Evolutionary conservation across 2,113 vertebrate genomes (phyloP).

Genomic region (Siniperca knerii): DNA sequence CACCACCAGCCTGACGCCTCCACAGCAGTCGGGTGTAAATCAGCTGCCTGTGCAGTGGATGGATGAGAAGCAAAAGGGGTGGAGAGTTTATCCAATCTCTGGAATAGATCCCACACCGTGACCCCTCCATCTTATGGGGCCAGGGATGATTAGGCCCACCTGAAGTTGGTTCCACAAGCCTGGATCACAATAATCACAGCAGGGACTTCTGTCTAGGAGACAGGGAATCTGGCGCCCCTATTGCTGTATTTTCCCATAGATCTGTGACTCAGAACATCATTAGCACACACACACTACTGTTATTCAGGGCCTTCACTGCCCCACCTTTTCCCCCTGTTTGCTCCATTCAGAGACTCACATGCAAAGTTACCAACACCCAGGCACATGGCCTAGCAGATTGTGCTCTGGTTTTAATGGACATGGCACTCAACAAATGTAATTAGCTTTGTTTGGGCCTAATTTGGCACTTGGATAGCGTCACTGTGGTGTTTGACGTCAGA

Average conservation of each 20-base stretch:
- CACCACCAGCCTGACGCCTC: constrained; percentile 46
- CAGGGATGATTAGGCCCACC: constrained; percentile 9
- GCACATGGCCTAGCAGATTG: constrained; percentile 13
- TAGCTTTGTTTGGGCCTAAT: constrained; percentile 14
- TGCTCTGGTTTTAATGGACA: constrained; percentile 28
- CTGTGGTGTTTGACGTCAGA: constrained; percentile 9
- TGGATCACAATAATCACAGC: constrained; percentile 30
- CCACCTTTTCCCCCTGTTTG: constrained; percentile 50
- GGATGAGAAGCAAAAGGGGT: not conserved
- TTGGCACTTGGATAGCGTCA: constrained; percentile 34
- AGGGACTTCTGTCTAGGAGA: not conserved
- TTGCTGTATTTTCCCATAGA: constrained; percentile 60
- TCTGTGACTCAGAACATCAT: constrained; percentile 71
- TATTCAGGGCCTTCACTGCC: constrained; percentile 55
- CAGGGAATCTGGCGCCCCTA: constrained; percentile 6
- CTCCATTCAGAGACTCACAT: constrained; percentile 20
- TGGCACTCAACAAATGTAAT: constrained; percentile 11
- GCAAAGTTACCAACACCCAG: constrained; percentile 6
- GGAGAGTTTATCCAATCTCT: constrained; percentile 42
- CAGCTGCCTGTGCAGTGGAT: not conserved
- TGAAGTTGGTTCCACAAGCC: constrained; percentile 25
- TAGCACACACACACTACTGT: constrained; percentile 51
- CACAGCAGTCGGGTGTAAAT: constrained; percentile 39
- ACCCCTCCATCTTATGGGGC: constrained; percentile 3
- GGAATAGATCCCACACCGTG: constrained; percentile 8